Percentiles rank a stretch among this genome's conserved stretches.
These are phyloP conservation scores for Phymastichus coffea DNA, from an alignment of 1,140 invertebrate species.

Conservation along the genomic window DNA sequence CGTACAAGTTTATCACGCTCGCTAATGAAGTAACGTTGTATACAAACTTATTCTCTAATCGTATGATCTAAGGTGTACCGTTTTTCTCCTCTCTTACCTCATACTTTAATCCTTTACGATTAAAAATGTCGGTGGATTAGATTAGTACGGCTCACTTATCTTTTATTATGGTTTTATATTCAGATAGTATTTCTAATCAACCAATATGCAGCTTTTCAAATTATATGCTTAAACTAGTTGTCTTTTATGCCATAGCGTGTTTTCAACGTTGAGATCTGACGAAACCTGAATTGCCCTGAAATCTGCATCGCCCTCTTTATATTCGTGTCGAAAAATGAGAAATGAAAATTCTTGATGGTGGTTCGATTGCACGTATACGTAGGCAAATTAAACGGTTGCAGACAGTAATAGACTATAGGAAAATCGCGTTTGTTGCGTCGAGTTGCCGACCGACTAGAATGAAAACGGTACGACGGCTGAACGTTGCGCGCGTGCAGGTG, in stretches of 20 bases:
- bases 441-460: slow-evolving; percentile 26
- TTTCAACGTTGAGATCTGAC: slow-evolving; percentile 52
- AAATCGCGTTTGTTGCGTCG: slow-evolving; percentile 16
- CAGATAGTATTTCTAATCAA: slow-evolving; percentile 35
- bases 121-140: slow-evolving; percentile 53
- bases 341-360: too few relatives aligned
- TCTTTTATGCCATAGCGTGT: slow-evolving; percentile 44
- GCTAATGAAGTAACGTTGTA: slow-evolving; percentile 42
- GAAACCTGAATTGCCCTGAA: slow-evolving; percentile 49
- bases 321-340: too few relatives aligned
- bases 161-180: slow-evolving; percentile 37
- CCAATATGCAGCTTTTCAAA: slow-evolving; percentile 39
- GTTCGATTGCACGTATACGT: too few relatives aligned
- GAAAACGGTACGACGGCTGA: slow-evolving; percentile 1
- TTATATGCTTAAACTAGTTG: slow-evolving; percentile 38
- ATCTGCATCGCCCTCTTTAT: too few relatives aligned
- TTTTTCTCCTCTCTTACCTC: slow-evolving; percentile 32
- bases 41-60: slow-evolving; percentile 54
- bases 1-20: slow-evolving; percentile 14
- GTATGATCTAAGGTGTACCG: slow-evolving; percentile 47
- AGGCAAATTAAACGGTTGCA: too few relatives aligned
- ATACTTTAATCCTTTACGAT: slow-evolving; percentile 35
- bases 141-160: slow-evolving; percentile 50
- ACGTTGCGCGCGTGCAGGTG: neutral
- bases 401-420: too few relatives aligned